A percentile compares a stretch with the other conserved stretches of the same genome.
These are phyloP conservation scores for Callipepla californica DNA, from an alignment of 2,113 vertebrate species.

Conservation along the genomic window DNA sequence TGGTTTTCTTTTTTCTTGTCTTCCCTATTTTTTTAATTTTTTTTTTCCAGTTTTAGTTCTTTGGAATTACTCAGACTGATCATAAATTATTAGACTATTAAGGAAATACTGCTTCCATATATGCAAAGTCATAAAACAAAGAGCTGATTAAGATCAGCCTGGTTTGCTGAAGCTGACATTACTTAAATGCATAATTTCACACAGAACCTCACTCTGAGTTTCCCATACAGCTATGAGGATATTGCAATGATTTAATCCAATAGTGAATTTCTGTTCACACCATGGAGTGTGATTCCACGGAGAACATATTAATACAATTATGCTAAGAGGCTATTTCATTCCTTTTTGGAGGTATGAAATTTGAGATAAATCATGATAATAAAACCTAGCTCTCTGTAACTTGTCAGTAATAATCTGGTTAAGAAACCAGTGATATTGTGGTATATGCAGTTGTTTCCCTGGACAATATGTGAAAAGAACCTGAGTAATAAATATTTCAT, in stretches of 20 bases:
- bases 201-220: background rate
- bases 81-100: conserved; percentile 4
- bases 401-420: conserved; percentile 18
- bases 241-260: background rate
- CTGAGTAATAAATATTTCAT: background rate
- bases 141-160: background rate
- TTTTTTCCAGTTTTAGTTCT: background rate
- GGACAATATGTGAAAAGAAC: background rate
- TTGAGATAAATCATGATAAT: conserved; percentile 25
- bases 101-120: background rate
- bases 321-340: conserved; percentile 5
- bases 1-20: background rate
- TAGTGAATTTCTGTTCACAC: background rate
- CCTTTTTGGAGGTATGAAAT: conserved; percentile 26
- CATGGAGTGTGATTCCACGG: conserved; percentile 4
- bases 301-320: conserved; percentile 37
- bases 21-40: background rate
- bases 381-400: conserved; percentile 1
- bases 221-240: background rate
- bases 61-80: conserved; percentile 4
- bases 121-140: background rate
- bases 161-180: background rate
- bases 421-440: background rate
- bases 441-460: background rate
- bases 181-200: background rate